A percentile compares a stretch with the other conserved stretches of the same genome.
phyloP scores from a whole-genome alignment of 2,797 vertebrate species.

The Hafferia zeledoni region DNA sequence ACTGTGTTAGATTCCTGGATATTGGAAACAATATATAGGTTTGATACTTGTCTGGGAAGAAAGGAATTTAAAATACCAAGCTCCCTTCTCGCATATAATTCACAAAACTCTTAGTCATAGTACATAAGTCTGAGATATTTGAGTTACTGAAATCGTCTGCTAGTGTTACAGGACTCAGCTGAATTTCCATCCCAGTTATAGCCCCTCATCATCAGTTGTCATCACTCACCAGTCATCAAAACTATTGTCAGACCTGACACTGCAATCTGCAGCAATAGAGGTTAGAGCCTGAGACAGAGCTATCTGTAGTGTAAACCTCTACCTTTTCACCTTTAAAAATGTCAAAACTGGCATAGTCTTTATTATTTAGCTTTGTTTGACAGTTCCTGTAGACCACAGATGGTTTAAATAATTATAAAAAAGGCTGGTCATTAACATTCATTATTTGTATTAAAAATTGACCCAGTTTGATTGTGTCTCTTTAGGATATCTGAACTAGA shows the following conservation, averaged over 20 bases:
- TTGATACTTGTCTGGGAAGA: not conserved
- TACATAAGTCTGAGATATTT: not conserved
- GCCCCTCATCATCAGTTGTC: not conserved
- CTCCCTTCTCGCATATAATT: not conserved
- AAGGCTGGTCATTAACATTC: not conserved
- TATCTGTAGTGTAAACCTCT: not conserved
- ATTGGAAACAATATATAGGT: not conserved
- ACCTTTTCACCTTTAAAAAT: conserved; percentile 17
- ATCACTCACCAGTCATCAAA: not conserved
- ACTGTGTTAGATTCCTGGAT: not conserved
- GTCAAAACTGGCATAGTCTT: not conserved
- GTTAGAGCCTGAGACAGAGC: not conserved
- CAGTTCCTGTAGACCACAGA: not conserved
- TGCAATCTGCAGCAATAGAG: not conserved
- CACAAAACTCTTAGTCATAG: not conserved
- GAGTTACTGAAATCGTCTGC: not conserved
- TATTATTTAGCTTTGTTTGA: not conserved
- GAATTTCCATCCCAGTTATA: not conserved
- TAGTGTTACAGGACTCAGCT: not conserved
- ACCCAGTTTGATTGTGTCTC: not conserved
- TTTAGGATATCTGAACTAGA: not conserved
- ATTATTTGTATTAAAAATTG: not conserved
- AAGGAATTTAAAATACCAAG: not conserved
- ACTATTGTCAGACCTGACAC: not conserved
- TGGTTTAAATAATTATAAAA: not conserved